These are phyloP conservation scores for Altica lythri DNA, from an alignment of 2,888 invertebrate genomes.

Conservation along the genomic window DNA sequence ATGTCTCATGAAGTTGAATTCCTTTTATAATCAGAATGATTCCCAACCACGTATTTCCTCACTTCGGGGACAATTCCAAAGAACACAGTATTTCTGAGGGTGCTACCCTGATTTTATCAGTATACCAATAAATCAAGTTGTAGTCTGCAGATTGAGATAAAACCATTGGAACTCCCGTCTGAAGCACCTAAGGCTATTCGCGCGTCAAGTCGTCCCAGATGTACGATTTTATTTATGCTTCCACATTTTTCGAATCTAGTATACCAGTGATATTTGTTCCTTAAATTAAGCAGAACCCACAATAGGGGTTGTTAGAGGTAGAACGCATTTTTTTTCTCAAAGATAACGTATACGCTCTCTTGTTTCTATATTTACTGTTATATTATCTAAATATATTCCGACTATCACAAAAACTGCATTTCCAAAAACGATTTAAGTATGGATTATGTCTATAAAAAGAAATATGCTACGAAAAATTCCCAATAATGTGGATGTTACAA, in stretches of 20 bases:
- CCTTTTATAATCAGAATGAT: slow-evolving; percentile 24
- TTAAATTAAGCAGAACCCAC: slow-evolving; percentile 46
- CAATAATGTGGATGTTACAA: too few species aligned
- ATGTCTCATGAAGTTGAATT: slow-evolving; percentile 20
- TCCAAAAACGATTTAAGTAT: too few species aligned
- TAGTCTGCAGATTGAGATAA: slow-evolving; percentile 54
- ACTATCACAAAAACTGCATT: too few species aligned
- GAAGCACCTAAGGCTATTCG: slow-evolving; percentile 55
- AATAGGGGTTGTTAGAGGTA: slow-evolving; percentile 33
- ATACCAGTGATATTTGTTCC: slow-evolving; percentile 48
- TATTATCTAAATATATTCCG: too few species aligned
- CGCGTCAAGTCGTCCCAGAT: slow-evolving; percentile 53
- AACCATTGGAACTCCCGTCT: slow-evolving; percentile 52
- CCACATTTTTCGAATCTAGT: slow-evolving; percentile 50
- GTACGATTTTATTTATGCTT: slow-evolving; percentile 55
- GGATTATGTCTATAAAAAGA: too few species aligned
- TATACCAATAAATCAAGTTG: slow-evolving; percentile 55
- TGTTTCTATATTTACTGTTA: not conserved
- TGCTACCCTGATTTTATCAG: slow-evolving; percentile 56
- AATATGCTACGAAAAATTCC: too few species aligned
- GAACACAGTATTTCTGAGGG: slow-evolving; percentile 41
- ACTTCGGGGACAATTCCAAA: slow-evolving; percentile 27
- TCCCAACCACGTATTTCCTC: slow-evolving; percentile 24
- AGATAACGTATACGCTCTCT: not conserved
- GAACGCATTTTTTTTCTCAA: slow-evolving; percentile 18